phyloP scores from a whole-genome alignment of 2,797 vertebrate species.

The Peromyscus melanophrys region DNA sequence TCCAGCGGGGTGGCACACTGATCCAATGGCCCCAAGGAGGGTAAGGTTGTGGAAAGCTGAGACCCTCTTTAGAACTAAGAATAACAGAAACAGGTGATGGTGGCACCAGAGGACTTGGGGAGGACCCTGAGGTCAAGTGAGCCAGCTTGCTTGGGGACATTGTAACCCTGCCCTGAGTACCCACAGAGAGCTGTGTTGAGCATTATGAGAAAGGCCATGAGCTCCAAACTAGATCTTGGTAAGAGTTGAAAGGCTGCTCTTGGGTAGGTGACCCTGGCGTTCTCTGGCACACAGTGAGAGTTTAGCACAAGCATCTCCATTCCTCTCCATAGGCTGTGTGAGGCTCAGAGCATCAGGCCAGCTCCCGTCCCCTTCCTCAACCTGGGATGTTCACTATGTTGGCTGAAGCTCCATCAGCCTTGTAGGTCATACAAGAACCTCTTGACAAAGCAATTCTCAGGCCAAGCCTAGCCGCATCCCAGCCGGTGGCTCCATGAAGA shows the following conservation, averaged over 20 bases:
- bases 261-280: fast-evolving
- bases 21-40: not conserved
- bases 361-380: fast-evolving
- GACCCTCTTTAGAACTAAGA: not conserved
- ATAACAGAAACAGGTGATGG: not conserved
- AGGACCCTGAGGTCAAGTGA: too few species aligned
- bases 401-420: not conserved
- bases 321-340: not conserved
- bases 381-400: fast-evolving
- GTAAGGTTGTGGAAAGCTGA: not conserved
- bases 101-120: too few species aligned
- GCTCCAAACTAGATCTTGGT: fast-evolving
- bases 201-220: not conserved
- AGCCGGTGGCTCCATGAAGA: not conserved
- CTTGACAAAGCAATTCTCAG: not conserved
- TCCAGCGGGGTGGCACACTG: not conserved
- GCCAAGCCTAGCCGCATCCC: fast-evolving
- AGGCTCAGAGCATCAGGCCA: not conserved
- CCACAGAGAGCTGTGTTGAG: not conserved
- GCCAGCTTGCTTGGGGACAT: too few species aligned
- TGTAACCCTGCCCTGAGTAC: not conserved
- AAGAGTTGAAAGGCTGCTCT: too few species aligned
- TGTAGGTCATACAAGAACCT: not conserved
- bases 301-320: fast-evolving
- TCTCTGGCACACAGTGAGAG: not conserved